Evolutionary conservation across 2,113 vertebrate genomes (phyloP), one percentile per base, ranked within the genome.

Genomic region (Grus americana): DNA sequence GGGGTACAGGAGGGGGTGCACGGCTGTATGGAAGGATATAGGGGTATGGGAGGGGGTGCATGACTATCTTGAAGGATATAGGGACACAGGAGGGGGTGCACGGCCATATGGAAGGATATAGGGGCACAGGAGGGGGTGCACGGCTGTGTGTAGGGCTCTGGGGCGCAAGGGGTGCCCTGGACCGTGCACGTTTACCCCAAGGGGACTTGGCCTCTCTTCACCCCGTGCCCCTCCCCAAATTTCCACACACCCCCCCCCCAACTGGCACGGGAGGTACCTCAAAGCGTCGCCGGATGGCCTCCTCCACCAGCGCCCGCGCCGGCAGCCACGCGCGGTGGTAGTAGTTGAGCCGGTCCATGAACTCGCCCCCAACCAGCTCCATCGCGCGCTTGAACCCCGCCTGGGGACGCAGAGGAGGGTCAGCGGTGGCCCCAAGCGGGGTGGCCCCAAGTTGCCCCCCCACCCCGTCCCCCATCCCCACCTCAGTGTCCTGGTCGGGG

Each of bases 321-420:
- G 99, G 99, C 59, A 99, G 96, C 99, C 99, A 99, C 84, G 98
- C 97, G 1, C 91, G 97, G 81, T 97, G 98, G 94, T 98, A 99
- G 86, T 97, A 99, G 12, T 99, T 98, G 27, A 99, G 50, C 4
- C 99, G 98, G 79, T 99, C 98, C 95, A 99, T 78, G 95, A 99
- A 99, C 94, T 99, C 99, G 0, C 96, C 93, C 23, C 96, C 99
- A 2, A 99, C 99, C 96, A 99, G 93, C 88, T 98, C 98, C 98
- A 99, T 88, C 3, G 99, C 99, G 55, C 98, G 97, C 68, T 49
- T 96, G 98, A 99, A 99, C 23, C 98, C 98, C 2, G 96, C 98
- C 99, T 99, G 55, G 65, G 72, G 57, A 72, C 4, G 10, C 11
- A 72, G 59, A 24, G 40, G 10, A 12, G 18, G 32, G 7, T 86